These are phyloP conservation scores for Trogon surrucura DNA, from an alignment of 2,113 vertebrate genomes.

Conservation along the genomic window DNA sequence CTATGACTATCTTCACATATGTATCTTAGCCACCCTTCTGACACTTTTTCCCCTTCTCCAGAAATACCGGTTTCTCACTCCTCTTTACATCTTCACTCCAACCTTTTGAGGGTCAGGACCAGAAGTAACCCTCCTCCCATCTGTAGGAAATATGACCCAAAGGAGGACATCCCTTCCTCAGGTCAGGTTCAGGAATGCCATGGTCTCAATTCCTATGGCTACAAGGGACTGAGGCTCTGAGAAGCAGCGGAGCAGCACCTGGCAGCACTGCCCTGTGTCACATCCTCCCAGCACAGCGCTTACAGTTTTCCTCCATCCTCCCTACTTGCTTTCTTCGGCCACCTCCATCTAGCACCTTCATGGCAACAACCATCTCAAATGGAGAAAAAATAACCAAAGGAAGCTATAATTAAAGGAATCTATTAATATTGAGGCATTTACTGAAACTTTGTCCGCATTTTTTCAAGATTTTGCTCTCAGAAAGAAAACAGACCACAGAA, in stretches of 20 bases:
- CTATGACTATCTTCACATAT: background rate
- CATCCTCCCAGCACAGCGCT: background rate
- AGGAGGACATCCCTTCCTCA: background rate
- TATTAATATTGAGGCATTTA: background rate
- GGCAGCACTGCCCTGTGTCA: background rate
- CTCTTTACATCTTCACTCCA: background rate
- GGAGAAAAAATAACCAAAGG: background rate
- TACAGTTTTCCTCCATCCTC: background rate
- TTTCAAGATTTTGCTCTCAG: background rate
- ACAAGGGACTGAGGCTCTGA: background rate
- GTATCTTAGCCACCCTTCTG: background rate
- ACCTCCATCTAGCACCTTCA: background rate
- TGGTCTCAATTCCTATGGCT: background rate
- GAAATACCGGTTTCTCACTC: background rate
- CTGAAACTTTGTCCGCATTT: background rate
- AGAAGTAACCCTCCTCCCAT: background rate
- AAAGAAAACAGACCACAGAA: background rate
- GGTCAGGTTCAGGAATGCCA: background rate
- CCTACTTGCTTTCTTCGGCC: background rate
- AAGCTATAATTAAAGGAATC: background rate
- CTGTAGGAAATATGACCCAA: background rate
- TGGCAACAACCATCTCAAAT: background rate
- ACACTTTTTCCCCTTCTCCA: background rate
- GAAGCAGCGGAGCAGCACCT: background rate
- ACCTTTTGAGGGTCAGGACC: background rate